phyloP scores from a whole-genome alignment of 2,797 vertebrate genomes.

The Sphenopsis melanotis region DNA sequence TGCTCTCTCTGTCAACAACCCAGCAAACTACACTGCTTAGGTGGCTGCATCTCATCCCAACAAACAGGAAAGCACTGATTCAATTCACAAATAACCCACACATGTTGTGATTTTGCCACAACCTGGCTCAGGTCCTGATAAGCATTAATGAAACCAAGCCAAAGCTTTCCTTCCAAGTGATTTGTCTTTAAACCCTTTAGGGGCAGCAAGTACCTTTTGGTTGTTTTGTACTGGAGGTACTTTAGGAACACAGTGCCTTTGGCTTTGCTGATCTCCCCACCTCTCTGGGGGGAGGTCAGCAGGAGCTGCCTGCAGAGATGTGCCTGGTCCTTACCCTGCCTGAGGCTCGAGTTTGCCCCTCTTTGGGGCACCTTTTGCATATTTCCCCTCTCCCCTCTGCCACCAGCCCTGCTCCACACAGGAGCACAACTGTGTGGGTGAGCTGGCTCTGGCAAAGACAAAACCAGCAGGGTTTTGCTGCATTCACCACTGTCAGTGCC shows the following conservation, averaged over 20 bases:
- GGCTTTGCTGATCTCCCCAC: neutral
- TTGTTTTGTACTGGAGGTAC: neutral
- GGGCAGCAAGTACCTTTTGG: neutral
- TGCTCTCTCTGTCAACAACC: neutral
- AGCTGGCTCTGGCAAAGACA: neutral
- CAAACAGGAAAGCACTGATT: neutral
- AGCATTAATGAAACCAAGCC: neutral
- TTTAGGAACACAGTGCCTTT: neutral
- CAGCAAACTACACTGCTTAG: neutral
- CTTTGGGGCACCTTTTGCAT: neutral
- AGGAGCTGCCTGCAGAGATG: neutral
- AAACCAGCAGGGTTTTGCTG: neutral
- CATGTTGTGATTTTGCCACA: neutral
- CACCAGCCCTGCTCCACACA: rapidly evolving
- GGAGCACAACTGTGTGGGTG: neutral
- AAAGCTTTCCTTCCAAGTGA: neutral
- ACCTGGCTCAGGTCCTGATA: rapidly evolving
- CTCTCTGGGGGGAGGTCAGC: neutral
- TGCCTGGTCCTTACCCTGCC: neutral
- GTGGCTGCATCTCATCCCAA: neutral
- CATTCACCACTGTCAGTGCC: neutral
- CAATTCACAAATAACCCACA: neutral
- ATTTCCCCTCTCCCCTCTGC: neutral
- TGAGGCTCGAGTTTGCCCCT: rapidly evolving
- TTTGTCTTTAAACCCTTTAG: neutral